Evolutionary conservation across 2,888 invertebrate species (phyloP).

Genomic region (Anaspis maculata): DNA sequence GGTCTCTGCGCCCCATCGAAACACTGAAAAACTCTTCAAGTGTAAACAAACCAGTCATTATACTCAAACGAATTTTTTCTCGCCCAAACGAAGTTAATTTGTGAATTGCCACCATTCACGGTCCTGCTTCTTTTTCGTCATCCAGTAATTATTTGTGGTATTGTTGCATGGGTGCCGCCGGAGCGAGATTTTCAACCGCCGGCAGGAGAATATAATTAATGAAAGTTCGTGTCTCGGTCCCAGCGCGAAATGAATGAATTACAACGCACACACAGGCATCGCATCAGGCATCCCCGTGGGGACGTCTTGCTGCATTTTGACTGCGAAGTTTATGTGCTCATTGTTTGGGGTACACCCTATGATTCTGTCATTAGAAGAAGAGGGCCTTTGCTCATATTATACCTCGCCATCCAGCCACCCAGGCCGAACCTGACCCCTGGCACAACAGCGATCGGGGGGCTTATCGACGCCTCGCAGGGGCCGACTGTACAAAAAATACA

Average conservation of each 20-base stretch:
- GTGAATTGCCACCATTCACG: no score
- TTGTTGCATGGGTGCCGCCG: no score
- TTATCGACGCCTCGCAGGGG: constrained; percentile 28
- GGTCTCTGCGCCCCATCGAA: no score
- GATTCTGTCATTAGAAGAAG: constrained; percentile 41
- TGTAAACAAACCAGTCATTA: no score
- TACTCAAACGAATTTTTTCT: no score
- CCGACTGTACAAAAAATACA: constrained; percentile 31
- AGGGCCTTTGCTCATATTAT: constrained; percentile 20
- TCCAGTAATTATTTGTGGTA: no score
- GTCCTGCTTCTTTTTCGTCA: no score
- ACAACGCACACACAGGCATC: constrained; percentile 8
- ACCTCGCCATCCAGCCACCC: constrained; percentile 16
- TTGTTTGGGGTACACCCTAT: constrained; percentile 37
- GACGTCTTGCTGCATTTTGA: constrained; percentile 27
- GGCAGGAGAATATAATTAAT: no score
- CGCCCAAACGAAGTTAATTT: no score
- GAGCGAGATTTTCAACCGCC: no score
- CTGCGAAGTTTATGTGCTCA: constrained; percentile 27
- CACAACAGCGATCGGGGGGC: constrained; percentile 16
- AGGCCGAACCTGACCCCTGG: constrained; percentile 13
- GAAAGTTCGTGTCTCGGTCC: no score
- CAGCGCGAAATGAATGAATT: constrained; percentile 11
- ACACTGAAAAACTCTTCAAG: no score
- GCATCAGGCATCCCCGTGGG: constrained; percentile 16